These are phyloP conservation scores for Leucoraja erinaceus DNA, from an alignment of 2,113 vertebrate genomes.

Conservation along the genomic window DNA sequence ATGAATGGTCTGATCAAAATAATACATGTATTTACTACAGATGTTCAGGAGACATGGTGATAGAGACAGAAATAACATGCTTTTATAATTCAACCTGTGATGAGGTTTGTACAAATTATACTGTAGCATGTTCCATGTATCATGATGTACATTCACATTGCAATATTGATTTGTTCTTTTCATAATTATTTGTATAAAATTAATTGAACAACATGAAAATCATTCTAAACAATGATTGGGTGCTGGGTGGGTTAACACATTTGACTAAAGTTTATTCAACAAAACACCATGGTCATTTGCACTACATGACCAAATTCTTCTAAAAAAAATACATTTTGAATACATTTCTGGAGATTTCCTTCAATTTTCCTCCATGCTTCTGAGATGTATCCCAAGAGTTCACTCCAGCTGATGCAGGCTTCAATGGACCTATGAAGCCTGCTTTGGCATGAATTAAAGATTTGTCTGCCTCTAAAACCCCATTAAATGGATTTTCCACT, in stretches of 20 bases:
- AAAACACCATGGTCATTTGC: too few relatives aligned
- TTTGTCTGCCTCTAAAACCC: too few relatives aligned
- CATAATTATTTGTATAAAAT: too few relatives aligned
- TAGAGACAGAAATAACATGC: background rate
- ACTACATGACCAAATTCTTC: too few relatives aligned
- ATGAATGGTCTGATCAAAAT: slow-evolving; percentile 4
- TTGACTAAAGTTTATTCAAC: background rate
- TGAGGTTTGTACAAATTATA: background rate
- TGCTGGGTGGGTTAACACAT: background rate
- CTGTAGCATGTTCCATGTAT: background rate
- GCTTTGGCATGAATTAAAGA: too few relatives aligned
- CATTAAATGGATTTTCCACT: too few relatives aligned
- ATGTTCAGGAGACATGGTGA: background rate
- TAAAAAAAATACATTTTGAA: too few relatives aligned
- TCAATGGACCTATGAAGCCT: too few relatives aligned
- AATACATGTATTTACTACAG: background rate
- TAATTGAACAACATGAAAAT: background rate
- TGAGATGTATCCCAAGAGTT: too few relatives aligned
- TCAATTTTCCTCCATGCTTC: too few relatives aligned
- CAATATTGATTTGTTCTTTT: background rate
- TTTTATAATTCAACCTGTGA: background rate
- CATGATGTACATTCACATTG: background rate
- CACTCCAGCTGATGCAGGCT: too few relatives aligned
- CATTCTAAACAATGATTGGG: background rate
- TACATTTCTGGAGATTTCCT: too few relatives aligned